phyloP scores from a whole-genome alignment of 2,888 invertebrate species.

The Strigamia crassipes region DNA sequence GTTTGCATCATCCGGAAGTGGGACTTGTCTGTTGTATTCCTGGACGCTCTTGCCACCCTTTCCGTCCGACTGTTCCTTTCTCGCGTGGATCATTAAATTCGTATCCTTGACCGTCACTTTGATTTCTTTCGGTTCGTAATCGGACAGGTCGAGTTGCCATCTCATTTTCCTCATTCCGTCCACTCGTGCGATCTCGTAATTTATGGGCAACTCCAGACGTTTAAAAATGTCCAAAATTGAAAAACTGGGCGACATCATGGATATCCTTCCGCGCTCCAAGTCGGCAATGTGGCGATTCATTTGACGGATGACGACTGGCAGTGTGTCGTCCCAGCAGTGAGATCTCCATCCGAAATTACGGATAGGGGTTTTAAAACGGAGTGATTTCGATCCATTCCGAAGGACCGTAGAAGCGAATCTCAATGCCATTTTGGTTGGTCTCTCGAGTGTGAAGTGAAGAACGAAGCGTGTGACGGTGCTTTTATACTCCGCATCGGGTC shows the following conservation, averaged over 20 bases:
- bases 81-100: conserved; percentile 50
- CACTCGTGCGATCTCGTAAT: conserved; percentile 39
- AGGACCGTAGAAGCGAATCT: neutral
- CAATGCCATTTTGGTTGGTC: neutral
- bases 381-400: neutral
- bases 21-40: conserved; percentile 49
- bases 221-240: neutral
- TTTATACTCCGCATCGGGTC: neutral
- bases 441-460: neutral
- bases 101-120: conserved; percentile 50
- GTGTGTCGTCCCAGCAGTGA: neutral
- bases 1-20: conserved; percentile 51
- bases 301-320: conserved; percentile 9
- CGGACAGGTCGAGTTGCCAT: conserved; percentile 50
- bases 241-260: neutral
- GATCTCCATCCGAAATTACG: neutral
- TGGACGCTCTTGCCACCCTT: conserved; percentile 48
- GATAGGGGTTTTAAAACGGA: neutral
- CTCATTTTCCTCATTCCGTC: conserved; percentile 48
- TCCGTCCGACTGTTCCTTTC: conserved; percentile 46
- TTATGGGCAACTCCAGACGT: neutral
- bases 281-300: conserved; percentile 29
- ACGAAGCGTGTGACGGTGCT: neutral
- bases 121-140: conserved; percentile 51
- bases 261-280: conserved; percentile 16